Percentiles rank a stretch among this genome's conserved stretches.
Conservation (phyloP, 2,113 vertebrate species). For the Psilopogon haemacephalus region DNA sequence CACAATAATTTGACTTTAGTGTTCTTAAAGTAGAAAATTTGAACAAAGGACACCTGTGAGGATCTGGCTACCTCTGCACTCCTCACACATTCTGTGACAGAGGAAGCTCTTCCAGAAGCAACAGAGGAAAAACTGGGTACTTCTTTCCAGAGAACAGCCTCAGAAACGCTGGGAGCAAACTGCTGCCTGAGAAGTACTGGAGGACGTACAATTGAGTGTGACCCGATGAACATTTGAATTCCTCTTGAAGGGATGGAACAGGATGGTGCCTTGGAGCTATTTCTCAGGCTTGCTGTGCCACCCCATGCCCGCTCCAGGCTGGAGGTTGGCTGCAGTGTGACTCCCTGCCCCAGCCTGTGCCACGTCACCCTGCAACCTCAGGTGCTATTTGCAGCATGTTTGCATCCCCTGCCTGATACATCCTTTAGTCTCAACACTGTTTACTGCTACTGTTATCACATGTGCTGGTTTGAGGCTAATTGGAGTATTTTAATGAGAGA, state of each 20-base stretch:
- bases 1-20: neutral
- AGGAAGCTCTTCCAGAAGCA: neutral
- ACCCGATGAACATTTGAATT: neutral
- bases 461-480: too few species aligned
- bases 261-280: accelerated
- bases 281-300: accelerated
- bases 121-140: accelerated
- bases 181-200: accelerated
- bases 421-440: neutral
- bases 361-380: neutral
- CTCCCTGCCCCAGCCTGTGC: accelerated
- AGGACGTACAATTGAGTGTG: neutral
- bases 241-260: neutral
- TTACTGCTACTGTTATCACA: neutral
- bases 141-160: accelerated
- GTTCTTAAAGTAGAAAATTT: neutral
- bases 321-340: accelerated
- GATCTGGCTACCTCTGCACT: neutral
- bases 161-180: neutral
- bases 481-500: too few species aligned
- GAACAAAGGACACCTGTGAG: neutral
- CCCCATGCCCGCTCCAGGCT: accelerated
- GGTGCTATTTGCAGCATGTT: accelerated
- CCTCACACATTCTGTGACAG: accelerated
- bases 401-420: accelerated